These are phyloP conservation scores for Enteromius paludinosus DNA, from an alignment of 2,797 vertebrate genomes.

Conservation along the genomic window DNA sequence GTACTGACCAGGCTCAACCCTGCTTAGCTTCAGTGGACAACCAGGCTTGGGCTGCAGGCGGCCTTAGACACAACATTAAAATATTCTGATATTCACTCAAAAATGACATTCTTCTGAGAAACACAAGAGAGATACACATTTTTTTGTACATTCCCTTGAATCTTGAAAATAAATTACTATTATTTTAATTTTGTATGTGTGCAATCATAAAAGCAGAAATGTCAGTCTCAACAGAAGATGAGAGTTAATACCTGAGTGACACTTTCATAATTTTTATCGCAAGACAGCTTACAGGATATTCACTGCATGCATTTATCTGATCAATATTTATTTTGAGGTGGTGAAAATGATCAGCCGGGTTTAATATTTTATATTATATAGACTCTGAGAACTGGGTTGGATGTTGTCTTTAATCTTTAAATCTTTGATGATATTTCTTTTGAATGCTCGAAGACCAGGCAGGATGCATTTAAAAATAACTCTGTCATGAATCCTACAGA, in stretches of 20 bases:
- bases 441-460: slow-evolving; percentile 34
- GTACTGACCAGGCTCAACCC: too few species aligned
- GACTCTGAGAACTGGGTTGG: background rate
- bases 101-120: background rate
- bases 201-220: background rate
- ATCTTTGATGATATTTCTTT: slow-evolving; percentile 44
- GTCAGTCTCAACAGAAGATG: background rate
- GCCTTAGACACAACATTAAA: too few species aligned
- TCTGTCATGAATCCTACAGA: slow-evolving; percentile 46
- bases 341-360: background rate
- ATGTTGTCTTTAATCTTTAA: slow-evolving; percentile 1
- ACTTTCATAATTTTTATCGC: background rate
- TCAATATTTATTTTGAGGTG: slow-evolving; percentile 23
- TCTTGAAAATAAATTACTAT: background rate
- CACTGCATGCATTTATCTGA: slow-evolving; percentile 29
- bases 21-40: too few species aligned
- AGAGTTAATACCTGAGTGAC: background rate
- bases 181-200: background rate
- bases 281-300: slow-evolving; percentile 13
- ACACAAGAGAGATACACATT: background rate
- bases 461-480: slow-evolving; percentile 25
- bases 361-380: slow-evolving; percentile 1
- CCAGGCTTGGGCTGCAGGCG: too few species aligned
- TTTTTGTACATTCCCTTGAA: background rate
- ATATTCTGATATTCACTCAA: too few species aligned